A percentile compares a stretch with the other conserved stretches of the same genome.
Conservation (phyloP, 2,888 invertebrate species). For the Xestia rhomboidea region DNA sequence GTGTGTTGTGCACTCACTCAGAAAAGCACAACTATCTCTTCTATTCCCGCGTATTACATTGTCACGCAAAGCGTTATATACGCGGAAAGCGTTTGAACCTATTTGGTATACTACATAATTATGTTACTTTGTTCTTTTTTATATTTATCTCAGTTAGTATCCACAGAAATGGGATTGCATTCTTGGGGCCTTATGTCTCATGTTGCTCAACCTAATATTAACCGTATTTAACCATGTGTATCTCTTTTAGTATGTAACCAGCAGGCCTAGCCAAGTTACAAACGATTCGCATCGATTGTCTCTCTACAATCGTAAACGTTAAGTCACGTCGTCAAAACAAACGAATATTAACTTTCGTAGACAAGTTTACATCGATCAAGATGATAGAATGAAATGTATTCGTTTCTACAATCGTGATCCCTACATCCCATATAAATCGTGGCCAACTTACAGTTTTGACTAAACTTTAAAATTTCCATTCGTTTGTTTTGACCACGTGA, state of each 20-base stretch:
- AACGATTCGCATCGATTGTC: no score
- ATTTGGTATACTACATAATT: slow-evolving; percentile 1
- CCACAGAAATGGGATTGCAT: slow-evolving; percentile 58
- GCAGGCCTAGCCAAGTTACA: no score
- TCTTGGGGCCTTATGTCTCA: slow-evolving; percentile 69
- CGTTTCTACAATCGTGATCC: no score
- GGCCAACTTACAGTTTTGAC: no score
- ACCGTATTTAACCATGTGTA: slow-evolving; percentile 27
- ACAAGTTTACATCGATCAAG: no score
- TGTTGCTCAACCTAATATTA: slow-evolving; percentile 62
- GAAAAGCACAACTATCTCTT: slow-evolving; percentile 1
- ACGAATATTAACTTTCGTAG: no score
- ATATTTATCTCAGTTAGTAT: slow-evolving; percentile 36
- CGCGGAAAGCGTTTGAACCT: slow-evolving; percentile 2
- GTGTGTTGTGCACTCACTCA: slow-evolving; percentile 16
- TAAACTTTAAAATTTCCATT: no score
- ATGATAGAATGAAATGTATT: no score
- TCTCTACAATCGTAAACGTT: no score
- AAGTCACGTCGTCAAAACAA: no score
- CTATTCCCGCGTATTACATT: slow-evolving; percentile 8
- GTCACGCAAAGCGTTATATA: slow-evolving; percentile 6
- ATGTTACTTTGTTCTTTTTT: slow-evolving; percentile 23
- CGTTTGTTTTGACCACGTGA: no score
- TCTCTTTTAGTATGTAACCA: slow-evolving; percentile 24
- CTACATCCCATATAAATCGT: no score